Evolutionary conservation across 2,888 invertebrate genomes (phyloP).

Genomic region (Noctua janthina): DNA sequence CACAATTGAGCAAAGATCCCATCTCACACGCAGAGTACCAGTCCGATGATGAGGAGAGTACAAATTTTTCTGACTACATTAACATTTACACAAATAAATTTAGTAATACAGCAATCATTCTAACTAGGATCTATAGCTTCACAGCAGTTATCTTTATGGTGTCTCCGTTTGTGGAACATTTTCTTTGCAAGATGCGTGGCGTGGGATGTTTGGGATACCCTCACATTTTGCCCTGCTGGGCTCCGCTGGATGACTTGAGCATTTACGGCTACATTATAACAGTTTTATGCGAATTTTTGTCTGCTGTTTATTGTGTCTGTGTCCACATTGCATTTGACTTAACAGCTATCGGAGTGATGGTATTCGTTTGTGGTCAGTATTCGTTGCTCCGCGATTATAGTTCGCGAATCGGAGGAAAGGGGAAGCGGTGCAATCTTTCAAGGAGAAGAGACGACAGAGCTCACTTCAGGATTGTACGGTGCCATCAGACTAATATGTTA

Average conservation of each 20-base stretch:
- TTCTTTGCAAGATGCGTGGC: conserved; percentile 62
- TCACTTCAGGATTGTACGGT: conserved; percentile 75
- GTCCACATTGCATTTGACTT: conserved; percentile 81
- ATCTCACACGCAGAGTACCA: conserved; percentile 68
- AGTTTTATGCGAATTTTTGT: conserved; percentile 74
- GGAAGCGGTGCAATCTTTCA: conserved; percentile 64
- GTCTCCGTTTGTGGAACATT: conserved; percentile 80
- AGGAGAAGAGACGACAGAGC: conserved; percentile 76
- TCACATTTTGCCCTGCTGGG: conserved; percentile 81
- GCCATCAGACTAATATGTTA: conserved; percentile 74
- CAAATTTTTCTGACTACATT: conserved; percentile 62
- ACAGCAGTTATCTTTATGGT: conserved; percentile 76
- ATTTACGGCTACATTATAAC: conserved; percentile 72
- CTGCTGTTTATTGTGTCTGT: conserved; percentile 76
- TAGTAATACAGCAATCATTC: conserved; percentile 65
- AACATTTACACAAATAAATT: conserved; percentile 74
- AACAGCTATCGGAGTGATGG: conserved; percentile 79
- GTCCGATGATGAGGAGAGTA: conserved; percentile 63
- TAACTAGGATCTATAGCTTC: conserved; percentile 75
- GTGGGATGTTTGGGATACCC: conserved; percentile 67
- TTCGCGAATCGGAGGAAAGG: conserved; percentile 77
- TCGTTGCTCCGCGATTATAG: conserved; percentile 73
- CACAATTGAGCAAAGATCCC: conserved; percentile 61
- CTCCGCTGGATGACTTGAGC: conserved; percentile 72
- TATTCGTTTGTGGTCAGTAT: conserved; percentile 83